Evolutionary conservation across 2,797 vertebrate genomes (phyloP).

Genomic region (Poeciliopsis paucimaculata): DNA sequence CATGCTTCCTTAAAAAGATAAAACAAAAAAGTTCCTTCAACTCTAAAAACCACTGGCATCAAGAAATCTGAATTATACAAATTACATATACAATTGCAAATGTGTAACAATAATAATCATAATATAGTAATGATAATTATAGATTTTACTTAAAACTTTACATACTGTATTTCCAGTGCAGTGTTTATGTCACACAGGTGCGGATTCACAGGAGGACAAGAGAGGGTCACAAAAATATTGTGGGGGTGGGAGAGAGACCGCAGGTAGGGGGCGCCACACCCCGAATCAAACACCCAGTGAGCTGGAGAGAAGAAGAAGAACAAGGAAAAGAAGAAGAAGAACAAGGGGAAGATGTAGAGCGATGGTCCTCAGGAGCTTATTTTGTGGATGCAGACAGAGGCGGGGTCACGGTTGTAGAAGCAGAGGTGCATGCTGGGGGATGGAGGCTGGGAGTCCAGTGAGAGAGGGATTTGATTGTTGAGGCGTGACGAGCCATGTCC

Average conservation of each 20-base stretch:
- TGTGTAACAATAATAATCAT: slow-evolving; percentile 74
- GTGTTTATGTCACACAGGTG: slow-evolving; percentile 75
- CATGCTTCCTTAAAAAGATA: slow-evolving; percentile 82
- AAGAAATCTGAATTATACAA: slow-evolving; percentile 79
- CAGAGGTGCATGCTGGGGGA: slow-evolving; percentile 77
- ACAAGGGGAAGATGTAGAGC: not conserved
- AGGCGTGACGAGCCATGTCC: slow-evolving; percentile 46
- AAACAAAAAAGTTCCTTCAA: slow-evolving; percentile 54
- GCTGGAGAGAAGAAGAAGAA: slow-evolving; percentile 49
- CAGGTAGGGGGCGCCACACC: slow-evolving; percentile 48
- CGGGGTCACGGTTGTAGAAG: slow-evolving; percentile 50
- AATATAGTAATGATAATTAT: slow-evolving; percentile 70
- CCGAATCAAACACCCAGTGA: slow-evolving; percentile 32
- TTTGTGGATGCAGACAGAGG: slow-evolving; percentile 41
- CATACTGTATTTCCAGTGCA: slow-evolving; percentile 79
- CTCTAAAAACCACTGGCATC: slow-evolving; percentile 80
- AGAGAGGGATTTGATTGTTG: slow-evolving; percentile 50
- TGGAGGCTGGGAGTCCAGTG: slow-evolving; percentile 50
- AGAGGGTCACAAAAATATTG: slow-evolving; percentile 49
- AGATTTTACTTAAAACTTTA: slow-evolving; percentile 79
- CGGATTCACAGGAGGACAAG: slow-evolving; percentile 61
- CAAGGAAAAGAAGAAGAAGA: slow-evolving; percentile 34
- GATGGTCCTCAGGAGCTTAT: slow-evolving; percentile 25
- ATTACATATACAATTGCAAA: slow-evolving; percentile 80
- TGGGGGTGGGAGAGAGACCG: slow-evolving; percentile 26